These are phyloP conservation scores for Vanessa cardui DNA, from an alignment of 2,888 invertebrate genomes.

Conservation along the genomic window DNA sequence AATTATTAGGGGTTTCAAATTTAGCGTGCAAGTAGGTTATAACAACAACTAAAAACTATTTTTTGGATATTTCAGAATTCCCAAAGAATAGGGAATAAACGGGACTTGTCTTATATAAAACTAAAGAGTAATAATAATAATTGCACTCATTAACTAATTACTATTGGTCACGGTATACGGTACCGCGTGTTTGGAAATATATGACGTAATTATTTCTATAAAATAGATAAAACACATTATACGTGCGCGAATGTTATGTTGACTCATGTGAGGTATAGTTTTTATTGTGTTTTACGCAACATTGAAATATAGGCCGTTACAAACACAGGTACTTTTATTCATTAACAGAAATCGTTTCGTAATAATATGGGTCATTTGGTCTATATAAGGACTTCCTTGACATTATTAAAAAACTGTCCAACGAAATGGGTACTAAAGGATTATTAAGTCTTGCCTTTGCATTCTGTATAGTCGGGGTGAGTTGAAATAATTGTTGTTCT, in stretches of 20 bases:
- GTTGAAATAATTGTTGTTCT: neutral
- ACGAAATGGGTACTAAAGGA: constrained; percentile 16
- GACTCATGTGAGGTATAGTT: neutral
- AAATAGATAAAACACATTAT: constrained; percentile 13
- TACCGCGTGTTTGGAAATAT: neutral
- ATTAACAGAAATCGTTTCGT: constrained; percentile 5
- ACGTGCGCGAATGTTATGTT: constrained; percentile 9
- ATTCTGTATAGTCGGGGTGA: constrained; percentile 14
- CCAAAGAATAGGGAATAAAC: no score
- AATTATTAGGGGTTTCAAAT: no score
- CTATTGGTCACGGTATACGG: neutral
- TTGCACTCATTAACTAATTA: neutral
- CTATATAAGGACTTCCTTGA: constrained; percentile 19
- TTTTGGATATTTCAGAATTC: no score
- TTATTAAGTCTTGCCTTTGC: constrained; percentile 7
- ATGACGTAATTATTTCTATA: constrained; percentile 9
- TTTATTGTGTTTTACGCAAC: constrained; percentile 17
- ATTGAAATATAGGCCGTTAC: constrained; percentile 11
- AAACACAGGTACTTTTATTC: constrained; percentile 8
- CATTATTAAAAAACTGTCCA: constrained; percentile 7
- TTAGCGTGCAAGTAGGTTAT: no score
- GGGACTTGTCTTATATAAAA: no score
- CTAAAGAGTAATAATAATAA: no score
- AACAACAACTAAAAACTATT: no score
- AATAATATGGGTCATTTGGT: constrained; percentile 11